Percentiles rank a stretch among this genome's conserved stretches.
Conservation (phyloP, 2,888 invertebrate genomes). For the Chironomus riparius region DNA sequence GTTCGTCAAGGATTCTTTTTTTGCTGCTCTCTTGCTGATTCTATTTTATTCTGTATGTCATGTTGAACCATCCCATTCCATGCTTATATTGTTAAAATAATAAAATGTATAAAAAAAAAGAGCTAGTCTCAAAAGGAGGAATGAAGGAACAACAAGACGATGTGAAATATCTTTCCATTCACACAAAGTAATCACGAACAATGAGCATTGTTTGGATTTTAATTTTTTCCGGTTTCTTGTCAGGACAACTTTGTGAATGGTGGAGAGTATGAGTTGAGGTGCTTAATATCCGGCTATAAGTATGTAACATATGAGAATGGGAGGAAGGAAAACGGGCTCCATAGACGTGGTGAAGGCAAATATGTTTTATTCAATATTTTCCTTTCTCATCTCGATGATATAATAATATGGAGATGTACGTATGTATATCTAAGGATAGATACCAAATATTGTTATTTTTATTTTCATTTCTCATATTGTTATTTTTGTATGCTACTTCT, state of each 20-base stretch:
- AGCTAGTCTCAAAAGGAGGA: neutral
- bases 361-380: constrained; percentile 23
- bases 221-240: neutral
- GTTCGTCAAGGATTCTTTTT: neutral
- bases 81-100: neutral
- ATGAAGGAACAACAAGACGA: neutral
- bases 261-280: too few relatives aligned
- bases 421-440: neutral
- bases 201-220: constrained; percentile 22
- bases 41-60: neutral
- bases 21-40: neutral
- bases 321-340: constrained; percentile 8
- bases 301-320: too few relatives aligned
- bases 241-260: neutral
- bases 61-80: neutral
- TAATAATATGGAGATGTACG: neutral
- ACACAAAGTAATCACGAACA: constrained; percentile 23
- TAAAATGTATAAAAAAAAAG: neutral
- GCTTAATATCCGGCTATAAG: too few relatives aligned
- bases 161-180: neutral
- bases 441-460: too few relatives aligned
- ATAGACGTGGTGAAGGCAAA: neutral
- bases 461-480: neutral
- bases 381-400: neutral
- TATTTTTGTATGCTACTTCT: too few relatives aligned